Conservation (phyloP, 2,888 invertebrate species). For the Mechanitis mazaeus region DNA sequence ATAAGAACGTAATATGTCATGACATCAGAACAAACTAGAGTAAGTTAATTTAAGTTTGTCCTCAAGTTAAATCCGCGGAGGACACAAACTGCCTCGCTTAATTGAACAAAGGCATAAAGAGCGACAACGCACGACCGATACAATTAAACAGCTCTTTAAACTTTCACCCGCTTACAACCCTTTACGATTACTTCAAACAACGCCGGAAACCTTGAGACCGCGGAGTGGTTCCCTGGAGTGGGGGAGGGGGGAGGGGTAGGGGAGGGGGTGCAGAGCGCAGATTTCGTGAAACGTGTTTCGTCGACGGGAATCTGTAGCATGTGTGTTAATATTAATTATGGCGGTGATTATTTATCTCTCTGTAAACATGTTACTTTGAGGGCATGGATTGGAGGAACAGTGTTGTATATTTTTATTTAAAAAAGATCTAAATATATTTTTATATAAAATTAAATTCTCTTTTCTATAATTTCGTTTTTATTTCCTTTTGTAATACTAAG, state of each 20-base stretch:
- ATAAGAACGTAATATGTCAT: no score
- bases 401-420: no score
- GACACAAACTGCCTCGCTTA: neutral
- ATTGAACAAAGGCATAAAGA: neutral
- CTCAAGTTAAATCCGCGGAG: no score
- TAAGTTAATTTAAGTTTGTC: no score
- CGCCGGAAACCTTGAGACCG: slow-evolving; percentile 25
- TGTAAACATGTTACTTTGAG: no score
- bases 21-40: no score
- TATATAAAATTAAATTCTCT: no score
- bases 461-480: no score
- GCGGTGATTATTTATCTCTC: slow-evolving; percentile 3
- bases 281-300: slow-evolving; percentile 43
- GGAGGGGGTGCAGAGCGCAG: slow-evolving; percentile 44
- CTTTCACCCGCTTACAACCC: slow-evolving; percentile 20
- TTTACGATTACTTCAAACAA: slow-evolving; percentile 26
- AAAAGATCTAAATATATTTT: no score
- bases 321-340: slow-evolving; percentile 6
- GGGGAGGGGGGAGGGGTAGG: slow-evolving; percentile 1
- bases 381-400: no score
- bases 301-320: slow-evolving; percentile 27
- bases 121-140: neutral
- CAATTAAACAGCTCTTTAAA: neutral
- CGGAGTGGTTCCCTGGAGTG: slow-evolving; percentile 14
- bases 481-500: no score